Conservation (phyloP, 1,140 invertebrate genomes). For the Frieseomelitta varia region DNA sequence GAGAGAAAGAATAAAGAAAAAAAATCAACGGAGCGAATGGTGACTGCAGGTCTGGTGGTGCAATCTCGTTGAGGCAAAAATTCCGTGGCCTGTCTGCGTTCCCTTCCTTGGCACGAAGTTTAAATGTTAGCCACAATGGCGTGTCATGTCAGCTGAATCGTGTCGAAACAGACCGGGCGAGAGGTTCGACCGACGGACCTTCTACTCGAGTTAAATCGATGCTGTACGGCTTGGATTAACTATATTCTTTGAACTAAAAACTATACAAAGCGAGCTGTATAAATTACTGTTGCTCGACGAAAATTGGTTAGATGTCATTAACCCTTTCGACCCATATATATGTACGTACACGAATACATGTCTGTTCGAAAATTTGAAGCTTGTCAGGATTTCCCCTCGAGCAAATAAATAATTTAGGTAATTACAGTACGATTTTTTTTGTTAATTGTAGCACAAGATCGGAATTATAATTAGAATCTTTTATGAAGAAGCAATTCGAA, state of each 20-base stretch:
- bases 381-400: too few species aligned
- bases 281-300: neutral
- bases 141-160: constrained; percentile 63
- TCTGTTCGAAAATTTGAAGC: too few species aligned
- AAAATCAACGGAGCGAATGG: constrained; percentile 21
- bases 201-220: constrained; percentile 39
- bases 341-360: too few species aligned
- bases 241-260: constrained; percentile 1
- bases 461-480: too few species aligned
- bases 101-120: constrained; percentile 60
- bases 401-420: too few species aligned
- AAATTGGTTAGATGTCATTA: neutral
- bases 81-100: constrained; percentile 45
- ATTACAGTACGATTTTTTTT: too few species aligned
- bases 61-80: constrained; percentile 45
- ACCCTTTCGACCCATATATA: too few species aligned
- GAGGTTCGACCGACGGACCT: constrained; percentile 51
- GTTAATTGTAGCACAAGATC: too few species aligned
- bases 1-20: neutral
- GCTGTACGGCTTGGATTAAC: constrained; percentile 33
- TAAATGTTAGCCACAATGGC: constrained; percentile 71
- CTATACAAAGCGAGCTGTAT: too few species aligned
- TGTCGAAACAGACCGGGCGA: constrained; percentile 62
- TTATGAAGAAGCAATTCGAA: too few species aligned
- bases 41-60: constrained; percentile 52